Percentiles rank a stretch among this genome's conserved stretches.
phyloP scores from a whole-genome alignment of 2,797 vertebrate genomes.

The Pterois miles region DNA sequence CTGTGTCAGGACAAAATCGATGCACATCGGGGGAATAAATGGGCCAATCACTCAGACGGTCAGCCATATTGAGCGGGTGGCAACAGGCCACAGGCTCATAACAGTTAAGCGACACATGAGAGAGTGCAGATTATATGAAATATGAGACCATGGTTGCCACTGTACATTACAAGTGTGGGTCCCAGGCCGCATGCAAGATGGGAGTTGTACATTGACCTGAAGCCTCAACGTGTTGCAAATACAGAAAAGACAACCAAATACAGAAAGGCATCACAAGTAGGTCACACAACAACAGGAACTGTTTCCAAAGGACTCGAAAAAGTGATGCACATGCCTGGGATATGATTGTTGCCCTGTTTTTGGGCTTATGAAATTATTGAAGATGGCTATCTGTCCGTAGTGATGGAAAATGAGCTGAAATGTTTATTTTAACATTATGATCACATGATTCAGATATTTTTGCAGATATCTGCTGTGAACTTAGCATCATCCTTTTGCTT shows the following conservation, averaged over 20 bases:
- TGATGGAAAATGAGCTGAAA: neutral
- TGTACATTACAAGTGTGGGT: constrained; percentile 32
- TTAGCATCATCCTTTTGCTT: neutral
- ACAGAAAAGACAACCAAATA: neutral
- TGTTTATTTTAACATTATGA: neutral
- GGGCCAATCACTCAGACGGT: constrained; percentile 71
- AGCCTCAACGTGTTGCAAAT: neutral
- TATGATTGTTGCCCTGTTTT: neutral
- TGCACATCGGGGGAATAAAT: constrained; percentile 71
- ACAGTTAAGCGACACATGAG: constrained; percentile 65
- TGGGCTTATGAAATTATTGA: neutral
- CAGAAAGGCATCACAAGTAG: neutral
- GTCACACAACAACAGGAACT: neutral
- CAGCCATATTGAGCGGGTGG: constrained; percentile 65
- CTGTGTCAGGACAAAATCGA: constrained; percentile 67
- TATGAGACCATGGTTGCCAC: constrained; percentile 27
- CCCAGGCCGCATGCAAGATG: neutral
- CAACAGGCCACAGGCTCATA: constrained; percentile 63
- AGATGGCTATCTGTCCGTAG: neutral
- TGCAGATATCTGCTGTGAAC: neutral
- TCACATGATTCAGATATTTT: neutral
- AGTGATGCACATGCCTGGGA: neutral
- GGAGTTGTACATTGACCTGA: neutral
- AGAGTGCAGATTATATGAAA: constrained; percentile 59
- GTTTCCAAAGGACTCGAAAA: neutral